phyloP scores from a whole-genome alignment of 1,140 invertebrate species.

The Cotesia glomerata region DNA sequence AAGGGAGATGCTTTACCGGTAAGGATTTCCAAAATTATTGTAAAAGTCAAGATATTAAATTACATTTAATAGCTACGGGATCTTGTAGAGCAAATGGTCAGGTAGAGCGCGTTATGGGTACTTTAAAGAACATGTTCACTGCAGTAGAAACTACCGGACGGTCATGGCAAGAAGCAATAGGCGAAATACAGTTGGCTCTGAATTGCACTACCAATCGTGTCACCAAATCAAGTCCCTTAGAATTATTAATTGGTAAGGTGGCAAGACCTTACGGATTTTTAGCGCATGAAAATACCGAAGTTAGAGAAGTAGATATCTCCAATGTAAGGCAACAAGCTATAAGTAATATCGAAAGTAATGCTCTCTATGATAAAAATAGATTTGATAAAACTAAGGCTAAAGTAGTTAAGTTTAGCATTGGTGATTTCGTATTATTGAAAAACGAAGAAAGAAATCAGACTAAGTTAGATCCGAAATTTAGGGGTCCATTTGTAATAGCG shows the following conservation, averaged over 20 bases:
- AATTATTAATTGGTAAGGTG: slow-evolving; percentile 3
- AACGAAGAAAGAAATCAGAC: too few species aligned
- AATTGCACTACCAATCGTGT: slow-evolving; percentile 10
- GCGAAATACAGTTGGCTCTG: slow-evolving; percentile 4
- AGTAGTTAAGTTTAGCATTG: too few species aligned
- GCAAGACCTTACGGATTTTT: background rate
- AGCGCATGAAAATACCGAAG: background rate
- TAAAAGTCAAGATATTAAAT: slow-evolving; percentile 23
- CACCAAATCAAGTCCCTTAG: slow-evolving; percentile 17
- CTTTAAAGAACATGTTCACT: slow-evolving; percentile 44
- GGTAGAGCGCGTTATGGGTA: slow-evolving; percentile 47
- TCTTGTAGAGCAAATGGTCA: slow-evolving; percentile 27
- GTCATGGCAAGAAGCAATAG: slow-evolving; percentile 6
- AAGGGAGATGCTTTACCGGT: slow-evolving; percentile 46
- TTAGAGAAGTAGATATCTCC: background rate
- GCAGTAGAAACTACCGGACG: slow-evolving; percentile 36
- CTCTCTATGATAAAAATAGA: too few species aligned
- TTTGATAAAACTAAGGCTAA: too few species aligned
- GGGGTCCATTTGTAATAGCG: too few species aligned
- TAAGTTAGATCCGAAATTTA: too few species aligned
- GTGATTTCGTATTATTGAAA: too few species aligned
- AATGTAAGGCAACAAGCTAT: too few species aligned
- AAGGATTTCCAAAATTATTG: slow-evolving; percentile 46
- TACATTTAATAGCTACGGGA: slow-evolving; percentile 26
- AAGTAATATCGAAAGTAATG: too few species aligned